Evolutionary conservation across 2,113 vertebrate genomes (phyloP).

Genomic region (Carassius auratus): DNA sequence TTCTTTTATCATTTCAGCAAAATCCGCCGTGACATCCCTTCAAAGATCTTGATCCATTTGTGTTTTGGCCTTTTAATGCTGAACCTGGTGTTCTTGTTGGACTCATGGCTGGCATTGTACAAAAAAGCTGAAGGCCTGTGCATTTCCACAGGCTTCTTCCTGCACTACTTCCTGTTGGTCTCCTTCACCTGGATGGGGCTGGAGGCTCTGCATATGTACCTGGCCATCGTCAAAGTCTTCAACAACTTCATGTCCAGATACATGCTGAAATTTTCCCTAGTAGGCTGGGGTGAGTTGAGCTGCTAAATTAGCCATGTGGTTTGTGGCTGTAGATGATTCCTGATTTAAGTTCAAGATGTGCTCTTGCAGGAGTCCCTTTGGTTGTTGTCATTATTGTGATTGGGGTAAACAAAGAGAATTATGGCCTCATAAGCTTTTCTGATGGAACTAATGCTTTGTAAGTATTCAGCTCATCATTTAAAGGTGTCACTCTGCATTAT

Average conservation of each 20-base stretch:
- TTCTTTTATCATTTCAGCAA: slow-evolving; percentile 76
- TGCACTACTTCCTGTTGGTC: slow-evolving; percentile 95
- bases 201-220: slow-evolving; percentile 97
- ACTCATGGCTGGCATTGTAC: slow-evolving; percentile 89
- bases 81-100: slow-evolving; percentile 87
- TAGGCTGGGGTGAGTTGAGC: slow-evolving; percentile 87
- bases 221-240: slow-evolving; percentile 93
- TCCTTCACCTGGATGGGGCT: slow-evolving; percentile 98
- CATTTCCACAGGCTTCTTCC: slow-evolving; percentile 87
- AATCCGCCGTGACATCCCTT: slow-evolving; percentile 90
- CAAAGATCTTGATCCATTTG: slow-evolving; percentile 95
- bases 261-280: slow-evolving; percentile 89
- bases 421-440: slow-evolving; percentile 81
- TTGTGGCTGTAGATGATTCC: background rate
- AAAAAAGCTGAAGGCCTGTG: slow-evolving; percentile 75
- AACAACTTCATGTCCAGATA: slow-evolving; percentile 87
- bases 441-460: slow-evolving; percentile 86
- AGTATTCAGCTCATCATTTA: slow-evolving; percentile 62
- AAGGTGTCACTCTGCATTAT: no score
- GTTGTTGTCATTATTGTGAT: slow-evolving; percentile 85
- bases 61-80: slow-evolving; percentile 88
- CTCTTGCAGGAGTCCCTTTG: slow-evolving; percentile 84
- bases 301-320: background rate
- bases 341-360: slow-evolving; percentile 2
- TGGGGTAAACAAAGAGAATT: slow-evolving; percentile 83